Conservation (phyloP, 2,888 invertebrate genomes). For the Stenodera caucasica region DNA sequence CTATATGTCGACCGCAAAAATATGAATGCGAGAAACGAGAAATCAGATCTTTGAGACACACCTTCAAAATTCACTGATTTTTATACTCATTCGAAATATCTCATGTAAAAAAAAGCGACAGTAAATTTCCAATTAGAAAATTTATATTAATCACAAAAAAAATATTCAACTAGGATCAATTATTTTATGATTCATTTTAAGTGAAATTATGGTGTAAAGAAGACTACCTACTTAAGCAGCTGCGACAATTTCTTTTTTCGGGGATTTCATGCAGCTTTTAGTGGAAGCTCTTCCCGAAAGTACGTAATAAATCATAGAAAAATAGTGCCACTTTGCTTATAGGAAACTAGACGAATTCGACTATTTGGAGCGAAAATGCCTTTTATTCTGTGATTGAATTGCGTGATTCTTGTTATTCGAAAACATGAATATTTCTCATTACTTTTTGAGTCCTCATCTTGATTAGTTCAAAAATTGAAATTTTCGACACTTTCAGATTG, state of each 20-base stretch:
- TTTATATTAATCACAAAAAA: neutral
- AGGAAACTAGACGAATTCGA: neutral
- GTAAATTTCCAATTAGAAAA: neutral
- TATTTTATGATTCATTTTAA: neutral
- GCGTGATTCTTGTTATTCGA: too few species aligned
- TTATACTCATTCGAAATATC: neutral
- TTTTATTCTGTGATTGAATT: too few species aligned
- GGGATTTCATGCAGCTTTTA: neutral
- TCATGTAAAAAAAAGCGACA: neutral
- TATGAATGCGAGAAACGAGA: constrained; percentile 11
- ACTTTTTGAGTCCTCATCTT: too few species aligned
- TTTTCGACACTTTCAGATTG: too few species aligned
- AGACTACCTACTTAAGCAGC: neutral
- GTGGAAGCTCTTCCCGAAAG: neutral
- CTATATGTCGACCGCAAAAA: constrained; percentile 12
- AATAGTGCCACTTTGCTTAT: neutral
- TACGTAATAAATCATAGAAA: neutral
- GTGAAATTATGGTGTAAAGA: neutral
- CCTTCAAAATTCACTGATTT: constrained; percentile 11
- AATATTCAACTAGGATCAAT: too few species aligned
- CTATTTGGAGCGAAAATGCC: too few species aligned
- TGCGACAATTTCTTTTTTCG: neutral
- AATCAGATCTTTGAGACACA: neutral
- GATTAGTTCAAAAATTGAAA: too few species aligned
- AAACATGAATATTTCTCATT: too few species aligned